Evolutionary conservation across 2,113 vertebrate species (phyloP).

Genomic region (Sterna hirundo): DNA sequence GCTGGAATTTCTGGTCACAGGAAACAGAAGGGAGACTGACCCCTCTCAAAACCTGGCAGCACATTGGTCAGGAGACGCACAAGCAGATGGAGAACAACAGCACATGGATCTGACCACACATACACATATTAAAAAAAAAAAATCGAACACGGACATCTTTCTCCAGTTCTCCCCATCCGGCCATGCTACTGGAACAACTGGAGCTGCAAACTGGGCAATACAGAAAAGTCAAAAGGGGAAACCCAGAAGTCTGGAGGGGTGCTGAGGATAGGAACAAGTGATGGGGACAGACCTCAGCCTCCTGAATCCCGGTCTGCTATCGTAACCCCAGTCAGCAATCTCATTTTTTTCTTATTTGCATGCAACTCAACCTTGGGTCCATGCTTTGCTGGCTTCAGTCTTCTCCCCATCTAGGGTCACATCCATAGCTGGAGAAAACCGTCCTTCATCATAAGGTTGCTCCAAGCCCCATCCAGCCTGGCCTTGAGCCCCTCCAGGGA

Average conservation of each 20-base stretch:
- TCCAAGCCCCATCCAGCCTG: background rate
- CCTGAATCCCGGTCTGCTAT: background rate
- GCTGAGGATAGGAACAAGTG: background rate
- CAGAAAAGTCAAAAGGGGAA: background rate
- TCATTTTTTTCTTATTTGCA: background rate
- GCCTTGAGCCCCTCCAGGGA: background rate
- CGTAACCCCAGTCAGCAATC: too few species aligned
- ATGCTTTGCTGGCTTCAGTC: background rate
- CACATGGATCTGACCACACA: background rate
- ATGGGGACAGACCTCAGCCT: background rate
- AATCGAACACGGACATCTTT: fast-evolving
- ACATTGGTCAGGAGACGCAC: fast-evolving
- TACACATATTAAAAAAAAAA: background rate
- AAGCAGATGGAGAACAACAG: background rate
- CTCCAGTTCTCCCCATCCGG: background rate
- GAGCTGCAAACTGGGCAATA: background rate
- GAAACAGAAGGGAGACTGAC: background rate
- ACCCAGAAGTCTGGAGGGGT: background rate
- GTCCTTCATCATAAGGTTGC: background rate
- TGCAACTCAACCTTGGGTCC: background rate
- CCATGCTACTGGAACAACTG: background rate
- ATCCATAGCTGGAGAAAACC: background rate
- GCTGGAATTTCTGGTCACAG: background rate
- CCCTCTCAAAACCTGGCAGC: background rate
- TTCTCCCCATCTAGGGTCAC: background rate